Evolutionary conservation across 2,888 invertebrate genomes (phyloP).

Genomic region (Tipula unca): DNA sequence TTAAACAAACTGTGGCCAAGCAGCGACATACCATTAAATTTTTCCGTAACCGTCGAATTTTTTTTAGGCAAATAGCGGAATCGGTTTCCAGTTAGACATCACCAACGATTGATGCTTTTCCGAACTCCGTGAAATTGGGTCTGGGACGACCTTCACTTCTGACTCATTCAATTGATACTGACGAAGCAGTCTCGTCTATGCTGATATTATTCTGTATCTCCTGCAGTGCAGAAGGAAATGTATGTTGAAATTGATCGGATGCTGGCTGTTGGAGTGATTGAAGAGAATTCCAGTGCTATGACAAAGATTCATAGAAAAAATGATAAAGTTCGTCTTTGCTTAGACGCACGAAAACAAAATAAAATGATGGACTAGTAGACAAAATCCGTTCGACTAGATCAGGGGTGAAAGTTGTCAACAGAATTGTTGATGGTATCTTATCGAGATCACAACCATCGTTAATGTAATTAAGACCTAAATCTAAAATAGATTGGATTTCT

Average conservation of each 20-base stretch:
- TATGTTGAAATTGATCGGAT: background rate
- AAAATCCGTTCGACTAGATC: too few relatives aligned
- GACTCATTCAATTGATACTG: background rate
- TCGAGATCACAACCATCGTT: too few relatives aligned
- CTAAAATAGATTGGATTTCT: too few relatives aligned
- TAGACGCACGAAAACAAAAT: background rate
- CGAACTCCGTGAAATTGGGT: background rate
- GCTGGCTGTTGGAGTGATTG: background rate
- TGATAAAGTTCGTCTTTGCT: background rate
- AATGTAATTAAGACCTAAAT: too few relatives aligned
- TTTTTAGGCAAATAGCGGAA: too few relatives aligned
- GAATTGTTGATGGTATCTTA: too few relatives aligned
- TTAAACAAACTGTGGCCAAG: too few relatives aligned
- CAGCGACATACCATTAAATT: too few relatives aligned
- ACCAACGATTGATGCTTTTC: background rate
- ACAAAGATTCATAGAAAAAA: background rate
- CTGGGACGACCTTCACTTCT: background rate
- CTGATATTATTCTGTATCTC: background rate
- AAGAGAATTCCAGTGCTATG: background rate
- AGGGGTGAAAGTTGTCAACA: too few relatives aligned
- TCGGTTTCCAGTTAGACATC: too few relatives aligned
- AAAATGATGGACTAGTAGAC: too few relatives aligned
- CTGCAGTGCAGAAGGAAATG: background rate
- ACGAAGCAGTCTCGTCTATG: background rate
- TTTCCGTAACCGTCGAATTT: too few relatives aligned